A percentile compares a stretch with the other conserved stretches of the same genome.
Conservation (phyloP, 2,797 vertebrate genomes). For the Chaunax sp. region DNA sequence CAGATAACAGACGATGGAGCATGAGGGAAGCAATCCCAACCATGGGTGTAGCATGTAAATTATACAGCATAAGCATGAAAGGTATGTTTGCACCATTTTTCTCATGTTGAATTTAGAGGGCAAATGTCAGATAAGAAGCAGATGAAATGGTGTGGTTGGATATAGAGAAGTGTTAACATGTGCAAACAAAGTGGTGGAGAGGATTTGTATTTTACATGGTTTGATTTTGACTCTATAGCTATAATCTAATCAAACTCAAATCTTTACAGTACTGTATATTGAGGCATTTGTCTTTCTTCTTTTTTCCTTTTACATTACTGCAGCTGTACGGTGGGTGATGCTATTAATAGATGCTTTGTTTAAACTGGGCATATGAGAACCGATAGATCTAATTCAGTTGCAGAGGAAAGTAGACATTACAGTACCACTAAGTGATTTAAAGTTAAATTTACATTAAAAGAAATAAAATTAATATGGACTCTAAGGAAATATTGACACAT, state of each 20-base stretch:
- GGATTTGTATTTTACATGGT: not conserved
- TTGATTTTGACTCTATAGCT: not conserved
- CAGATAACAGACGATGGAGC: conserved; percentile 30
- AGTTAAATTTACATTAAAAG: not conserved
- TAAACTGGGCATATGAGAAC: not conserved
- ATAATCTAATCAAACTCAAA: not conserved
- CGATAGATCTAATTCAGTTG: not conserved
- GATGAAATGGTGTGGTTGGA: not conserved
- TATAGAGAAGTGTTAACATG: not conserved
- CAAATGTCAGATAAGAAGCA: conserved; percentile 14
- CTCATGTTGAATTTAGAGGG: conserved; percentile 9
- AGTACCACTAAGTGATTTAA: not conserved
- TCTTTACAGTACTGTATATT: not conserved
- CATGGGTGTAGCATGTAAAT: conserved; percentile 33
- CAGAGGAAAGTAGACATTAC: conserved; percentile 4
- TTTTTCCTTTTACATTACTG: not conserved
- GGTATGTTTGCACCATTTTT: conserved; percentile 18
- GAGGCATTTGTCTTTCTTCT: not conserved
- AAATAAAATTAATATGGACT: not conserved
- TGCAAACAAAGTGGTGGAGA: not conserved
- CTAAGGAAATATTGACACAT: not conserved
- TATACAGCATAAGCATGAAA: conserved; percentile 31
- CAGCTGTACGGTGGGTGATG: not conserved
- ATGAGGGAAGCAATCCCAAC: conserved; percentile 16
- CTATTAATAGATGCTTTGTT: not conserved